phyloP scores from a whole-genome alignment of 2,797 vertebrate genomes.

The Hydrophis major region DNA sequence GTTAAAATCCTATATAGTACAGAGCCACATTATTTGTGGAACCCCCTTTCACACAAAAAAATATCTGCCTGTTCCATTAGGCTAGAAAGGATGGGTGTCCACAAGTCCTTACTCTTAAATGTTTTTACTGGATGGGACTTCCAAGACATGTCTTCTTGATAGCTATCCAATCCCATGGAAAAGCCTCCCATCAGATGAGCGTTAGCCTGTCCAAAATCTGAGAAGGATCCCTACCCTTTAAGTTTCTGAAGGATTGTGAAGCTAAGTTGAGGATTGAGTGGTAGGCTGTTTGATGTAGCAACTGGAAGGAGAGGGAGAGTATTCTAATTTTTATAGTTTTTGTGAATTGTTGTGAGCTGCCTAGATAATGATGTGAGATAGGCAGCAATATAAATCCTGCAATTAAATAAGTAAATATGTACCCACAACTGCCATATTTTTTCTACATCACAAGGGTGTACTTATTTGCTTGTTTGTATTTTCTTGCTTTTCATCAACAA shows the following conservation, averaged over 20 bases:
- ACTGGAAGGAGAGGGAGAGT: not conserved
- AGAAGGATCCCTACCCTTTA: not conserved
- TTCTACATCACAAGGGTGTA: not conserved
- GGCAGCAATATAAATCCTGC: not conserved
- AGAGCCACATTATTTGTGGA: too few relatives aligned
- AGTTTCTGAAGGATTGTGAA: not conserved
- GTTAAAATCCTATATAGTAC: too few relatives aligned
- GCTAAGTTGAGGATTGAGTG: not conserved
- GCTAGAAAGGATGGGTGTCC: too few relatives aligned
- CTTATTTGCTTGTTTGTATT: not conserved
- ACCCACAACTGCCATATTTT: not conserved
- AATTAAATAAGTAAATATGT: not conserved
- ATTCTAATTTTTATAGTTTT: not conserved
- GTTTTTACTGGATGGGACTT: too few relatives aligned
- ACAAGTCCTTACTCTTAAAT: too few relatives aligned
- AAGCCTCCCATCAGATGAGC: not conserved
- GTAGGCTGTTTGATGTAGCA: not conserved
- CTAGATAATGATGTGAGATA: not conserved
- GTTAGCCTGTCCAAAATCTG: not conserved
- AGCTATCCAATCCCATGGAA: too few relatives aligned
- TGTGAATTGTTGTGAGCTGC: not conserved
- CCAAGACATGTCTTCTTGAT: too few relatives aligned
- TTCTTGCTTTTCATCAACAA: not conserved
- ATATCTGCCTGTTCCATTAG: too few relatives aligned
- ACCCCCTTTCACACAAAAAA: too few relatives aligned